Evolutionary conservation across 2,888 invertebrate species (phyloP).

Genomic region (Gisinianus flammeolus): DNA sequence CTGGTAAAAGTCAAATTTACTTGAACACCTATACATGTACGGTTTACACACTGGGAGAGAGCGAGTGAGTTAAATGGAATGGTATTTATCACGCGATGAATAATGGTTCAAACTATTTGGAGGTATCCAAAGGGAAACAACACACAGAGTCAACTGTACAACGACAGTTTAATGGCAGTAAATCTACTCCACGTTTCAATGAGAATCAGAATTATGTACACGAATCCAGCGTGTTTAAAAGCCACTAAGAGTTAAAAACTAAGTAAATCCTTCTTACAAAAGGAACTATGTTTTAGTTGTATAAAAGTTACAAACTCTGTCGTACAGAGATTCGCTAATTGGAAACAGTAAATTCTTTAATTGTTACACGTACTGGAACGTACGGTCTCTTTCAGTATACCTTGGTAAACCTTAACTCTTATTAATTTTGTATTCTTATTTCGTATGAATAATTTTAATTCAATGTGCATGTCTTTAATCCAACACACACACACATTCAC

Average conservation of each 20-base stretch:
- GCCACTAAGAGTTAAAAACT: background rate
- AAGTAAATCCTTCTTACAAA: background rate
- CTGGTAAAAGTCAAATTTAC: constrained; percentile 1
- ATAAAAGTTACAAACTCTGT: background rate
- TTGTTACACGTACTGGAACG: too few relatives aligned
- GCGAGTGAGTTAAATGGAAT: constrained; percentile 18
- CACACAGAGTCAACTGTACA: background rate
- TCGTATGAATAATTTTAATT: too few relatives aligned
- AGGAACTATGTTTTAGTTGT: background rate
- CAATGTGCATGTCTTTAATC: too few relatives aligned
- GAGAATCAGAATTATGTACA: constrained; percentile 10
- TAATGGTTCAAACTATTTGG: background rate
- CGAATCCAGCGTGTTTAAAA: constrained; percentile 35
- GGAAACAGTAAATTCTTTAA: background rate
- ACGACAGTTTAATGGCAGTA: background rate
- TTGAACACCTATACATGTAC: constrained; percentile 14
- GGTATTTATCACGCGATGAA: constrained; percentile 36
- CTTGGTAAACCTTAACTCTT: too few relatives aligned
- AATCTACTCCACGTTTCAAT: background rate
- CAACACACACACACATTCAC: too few relatives aligned
- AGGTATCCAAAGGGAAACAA: background rate
- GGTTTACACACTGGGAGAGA: background rate
- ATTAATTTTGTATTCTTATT: too few relatives aligned
- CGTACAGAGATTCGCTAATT: background rate
- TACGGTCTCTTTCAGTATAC: too few relatives aligned